Conservation (phyloP, 2,113 vertebrate species). For the Pelobates fuscus region DNA sequence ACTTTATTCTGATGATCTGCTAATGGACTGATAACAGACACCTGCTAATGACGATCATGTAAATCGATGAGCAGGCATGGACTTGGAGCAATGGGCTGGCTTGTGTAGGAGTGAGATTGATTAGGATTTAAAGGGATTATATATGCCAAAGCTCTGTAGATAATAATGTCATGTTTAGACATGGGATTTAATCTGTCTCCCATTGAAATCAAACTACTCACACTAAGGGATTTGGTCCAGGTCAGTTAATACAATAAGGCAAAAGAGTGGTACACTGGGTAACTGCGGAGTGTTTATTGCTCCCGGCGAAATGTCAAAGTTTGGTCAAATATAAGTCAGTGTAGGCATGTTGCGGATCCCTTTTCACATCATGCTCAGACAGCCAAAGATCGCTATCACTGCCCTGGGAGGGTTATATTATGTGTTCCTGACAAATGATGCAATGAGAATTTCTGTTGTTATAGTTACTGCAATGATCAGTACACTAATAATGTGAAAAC, state of each 20-base stretch:
- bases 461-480: too few species aligned
- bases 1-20: conserved; percentile 1
- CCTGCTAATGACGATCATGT: conserved; percentile 17
- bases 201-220: conserved; percentile 8
- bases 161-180: conserved; percentile 50
- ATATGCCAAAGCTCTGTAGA: conserved; percentile 34
- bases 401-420: too few species aligned
- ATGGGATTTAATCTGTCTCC: conserved; percentile 44
- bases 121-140: conserved; percentile 38
- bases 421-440: too few species aligned
- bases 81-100: conserved; percentile 20
- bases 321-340: too few species aligned
- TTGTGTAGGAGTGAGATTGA: conserved; percentile 23
- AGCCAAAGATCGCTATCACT: too few species aligned
- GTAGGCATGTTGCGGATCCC: too few species aligned
- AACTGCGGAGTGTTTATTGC: conserved; percentile 54
- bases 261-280: conserved; percentile 59
- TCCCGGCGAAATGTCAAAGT: conserved; percentile 18
- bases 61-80: conserved; percentile 29
- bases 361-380: too few species aligned
- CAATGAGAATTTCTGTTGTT: too few species aligned
- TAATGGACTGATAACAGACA: conserved; percentile 35
- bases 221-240: conserved; percentile 53
- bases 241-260: conserved; percentile 66
- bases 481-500: too few species aligned